Evolutionary conservation across 64 coral and sea anemone genomes (phyloP).

Genomic region (Montipora foliosa): DNA sequence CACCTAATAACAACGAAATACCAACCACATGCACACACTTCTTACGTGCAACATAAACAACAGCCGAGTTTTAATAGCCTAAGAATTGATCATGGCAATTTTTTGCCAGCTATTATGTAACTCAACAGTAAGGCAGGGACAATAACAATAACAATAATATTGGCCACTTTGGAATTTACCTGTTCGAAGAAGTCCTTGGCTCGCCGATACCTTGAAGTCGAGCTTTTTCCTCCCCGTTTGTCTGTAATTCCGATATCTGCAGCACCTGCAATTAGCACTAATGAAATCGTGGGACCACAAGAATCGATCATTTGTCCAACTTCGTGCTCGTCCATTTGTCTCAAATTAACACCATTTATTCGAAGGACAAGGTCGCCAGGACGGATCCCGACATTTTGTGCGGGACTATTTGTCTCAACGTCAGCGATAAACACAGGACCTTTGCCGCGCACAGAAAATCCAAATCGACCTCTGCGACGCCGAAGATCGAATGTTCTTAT

Average conservation of each 20-base stretch:
- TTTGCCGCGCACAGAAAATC: conserved; percentile 86
- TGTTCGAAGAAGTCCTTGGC: conserved; percentile 94
- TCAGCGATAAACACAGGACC: conserved; percentile 91
- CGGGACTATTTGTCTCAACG: conserved; percentile 77
- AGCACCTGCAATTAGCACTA: conserved; percentile 93
- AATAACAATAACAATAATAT: conserved; percentile 13
- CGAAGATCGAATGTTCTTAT: conserved; percentile 95
- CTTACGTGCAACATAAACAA: not conserved
- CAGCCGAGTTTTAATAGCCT: conserved; percentile 1
- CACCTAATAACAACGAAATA: not conserved
- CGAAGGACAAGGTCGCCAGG: conserved; percentile 89
- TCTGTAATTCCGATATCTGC: conserved; percentile 82
- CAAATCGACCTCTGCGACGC: conserved; percentile 84
- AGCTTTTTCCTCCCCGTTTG: conserved; percentile 48
- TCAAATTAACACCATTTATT: conserved; percentile 82
- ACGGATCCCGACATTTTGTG: conserved; percentile 86
- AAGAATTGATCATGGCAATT: not conserved
- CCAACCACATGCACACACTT: not conserved
- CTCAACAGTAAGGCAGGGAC: conserved; percentile 31
- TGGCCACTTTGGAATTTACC: conserved; percentile 45
- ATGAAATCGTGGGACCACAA: conserved; percentile 80
- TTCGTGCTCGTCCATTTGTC: conserved; percentile 87
- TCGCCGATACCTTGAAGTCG: conserved; percentile 79
- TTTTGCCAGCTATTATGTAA: conserved; percentile 32
- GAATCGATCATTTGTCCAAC: conserved; percentile 83